Percentiles rank a stretch among this genome's conserved stretches.
Conservation (phyloP, 1,140 invertebrate genomes). For the Megalonaias nervosa region DNA sequence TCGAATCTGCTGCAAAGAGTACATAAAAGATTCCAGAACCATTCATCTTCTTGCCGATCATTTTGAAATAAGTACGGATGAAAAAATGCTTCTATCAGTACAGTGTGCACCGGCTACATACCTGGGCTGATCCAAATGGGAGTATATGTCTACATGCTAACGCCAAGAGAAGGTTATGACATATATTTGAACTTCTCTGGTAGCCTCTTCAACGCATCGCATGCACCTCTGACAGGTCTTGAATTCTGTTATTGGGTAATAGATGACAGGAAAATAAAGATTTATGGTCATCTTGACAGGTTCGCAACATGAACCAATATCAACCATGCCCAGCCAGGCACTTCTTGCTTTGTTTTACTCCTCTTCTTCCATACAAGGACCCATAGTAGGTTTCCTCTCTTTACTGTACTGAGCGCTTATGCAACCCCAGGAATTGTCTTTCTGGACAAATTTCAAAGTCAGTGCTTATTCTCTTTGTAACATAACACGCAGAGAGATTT, state of each 20-base stretch:
- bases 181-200: conserved; percentile 34
- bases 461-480: conserved; percentile 25
- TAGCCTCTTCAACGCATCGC: conserved; percentile 31
- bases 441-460: neutral
- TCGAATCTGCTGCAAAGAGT: conserved; percentile 30
- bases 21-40: conserved; percentile 35
- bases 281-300: conserved; percentile 35
- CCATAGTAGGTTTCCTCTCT: conserved; percentile 17
- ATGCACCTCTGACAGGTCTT: conserved; percentile 39
- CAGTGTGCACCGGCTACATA: conserved; percentile 42
- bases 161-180: conserved; percentile 41
- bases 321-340: conserved; percentile 36
- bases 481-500: conserved; percentile 34
- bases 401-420: neutral
- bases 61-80: conserved; percentile 39
- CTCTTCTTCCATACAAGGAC: conserved; percentile 14
- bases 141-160: conserved; percentile 48
- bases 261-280: conserved; percentile 43
- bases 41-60: conserved; percentile 47
- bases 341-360: conserved; percentile 2
- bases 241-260: conserved; percentile 43
- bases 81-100: conserved; percentile 41
- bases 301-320: conserved; percentile 22
- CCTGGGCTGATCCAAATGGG: conserved; percentile 37
- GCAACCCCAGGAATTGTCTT: conserved; percentile 11